phyloP scores from a whole-genome alignment of 2,888 invertebrate genomes.

The Sipunculus nudus region DNA sequence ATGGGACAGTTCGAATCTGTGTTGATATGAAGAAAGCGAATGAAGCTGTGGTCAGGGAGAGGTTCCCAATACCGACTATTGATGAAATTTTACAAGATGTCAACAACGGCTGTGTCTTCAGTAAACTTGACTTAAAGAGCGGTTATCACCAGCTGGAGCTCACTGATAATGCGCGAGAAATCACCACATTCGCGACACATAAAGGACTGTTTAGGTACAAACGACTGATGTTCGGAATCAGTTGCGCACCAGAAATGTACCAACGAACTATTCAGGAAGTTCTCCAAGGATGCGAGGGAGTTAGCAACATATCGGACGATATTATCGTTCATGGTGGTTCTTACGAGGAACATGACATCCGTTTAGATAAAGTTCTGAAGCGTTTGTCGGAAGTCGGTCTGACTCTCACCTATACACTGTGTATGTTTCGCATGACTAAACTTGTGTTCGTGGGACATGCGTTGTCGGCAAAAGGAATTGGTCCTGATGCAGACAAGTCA shows the following conservation, averaged over 20 bases:
- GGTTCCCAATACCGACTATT: constrained; percentile 5
- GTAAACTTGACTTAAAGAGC: constrained; percentile 27
- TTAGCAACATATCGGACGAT: neutral
- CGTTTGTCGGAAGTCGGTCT: no score
- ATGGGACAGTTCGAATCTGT: constrained; percentile 37
- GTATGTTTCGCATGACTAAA: no score
- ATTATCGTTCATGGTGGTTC: neutral
- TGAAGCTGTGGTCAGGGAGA: neutral
- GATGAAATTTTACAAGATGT: constrained; percentile 7
- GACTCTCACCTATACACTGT: no score
- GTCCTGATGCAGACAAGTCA: no score
- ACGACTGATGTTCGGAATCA: constrained; percentile 22
- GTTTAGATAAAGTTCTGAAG: no score
- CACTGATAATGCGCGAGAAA: neutral
- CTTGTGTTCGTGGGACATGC: no score
- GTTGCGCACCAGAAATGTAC: neutral
- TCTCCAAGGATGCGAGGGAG: neutral
- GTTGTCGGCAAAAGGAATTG: no score
- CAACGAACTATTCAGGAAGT: neutral
- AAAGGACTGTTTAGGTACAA: constrained; percentile 15
- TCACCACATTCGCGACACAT: neutral
- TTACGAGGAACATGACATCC: no score
- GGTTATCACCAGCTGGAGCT: constrained; percentile 22
- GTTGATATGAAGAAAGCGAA: constrained; percentile 32
- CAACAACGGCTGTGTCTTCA: neutral